Evolutionary conservation across 1,140 invertebrate species (phyloP).

Genomic region (Ostrea edulis): DNA sequence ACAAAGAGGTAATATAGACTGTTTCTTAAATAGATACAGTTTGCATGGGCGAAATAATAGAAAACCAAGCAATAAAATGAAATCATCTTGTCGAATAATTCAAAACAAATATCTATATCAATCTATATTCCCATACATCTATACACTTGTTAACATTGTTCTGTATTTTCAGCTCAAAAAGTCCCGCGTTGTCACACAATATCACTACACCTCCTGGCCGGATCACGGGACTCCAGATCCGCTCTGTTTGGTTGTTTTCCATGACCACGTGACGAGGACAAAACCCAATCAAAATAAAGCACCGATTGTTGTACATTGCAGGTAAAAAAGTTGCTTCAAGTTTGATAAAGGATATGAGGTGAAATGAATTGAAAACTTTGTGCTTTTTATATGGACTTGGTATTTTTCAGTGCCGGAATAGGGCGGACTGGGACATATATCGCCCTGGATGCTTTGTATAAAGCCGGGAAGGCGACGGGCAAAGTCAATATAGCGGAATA

Average conservation of each 20-base stretch:
- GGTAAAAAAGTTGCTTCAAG: neutral
- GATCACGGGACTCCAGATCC: conserved; percentile 44
- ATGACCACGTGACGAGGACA: conserved; percentile 11
- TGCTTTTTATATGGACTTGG: neutral
- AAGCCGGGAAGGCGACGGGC: neutral
- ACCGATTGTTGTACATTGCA: conserved; percentile 41
- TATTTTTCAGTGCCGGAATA: conserved; percentile 18
- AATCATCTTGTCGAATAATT: too few relatives aligned
- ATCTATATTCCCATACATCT: too few relatives aligned
- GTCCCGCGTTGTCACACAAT: conserved; percentile 12
- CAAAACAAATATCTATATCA: too few relatives aligned
- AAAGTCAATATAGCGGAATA: conserved; percentile 29
- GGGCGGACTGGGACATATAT: conserved; percentile 19
- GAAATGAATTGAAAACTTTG: neutral
- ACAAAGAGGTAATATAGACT: too few relatives aligned
- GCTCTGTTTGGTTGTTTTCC: conserved; percentile 22
- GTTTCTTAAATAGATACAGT: too few relatives aligned
- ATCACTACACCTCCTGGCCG: conserved; percentile 48
- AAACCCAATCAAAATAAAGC: neutral
- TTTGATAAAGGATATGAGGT: neutral
- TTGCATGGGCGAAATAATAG: too few relatives aligned
- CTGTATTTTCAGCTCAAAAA: neutral
- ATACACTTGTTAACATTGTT: too few relatives aligned
- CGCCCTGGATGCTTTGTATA: conserved; percentile 24
- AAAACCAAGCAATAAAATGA: too few relatives aligned